Evolutionary conservation across 1,140 invertebrate species (phyloP), one percentile per base, ranked within the genome.

Genomic region (Hestina assimilis): DNA sequence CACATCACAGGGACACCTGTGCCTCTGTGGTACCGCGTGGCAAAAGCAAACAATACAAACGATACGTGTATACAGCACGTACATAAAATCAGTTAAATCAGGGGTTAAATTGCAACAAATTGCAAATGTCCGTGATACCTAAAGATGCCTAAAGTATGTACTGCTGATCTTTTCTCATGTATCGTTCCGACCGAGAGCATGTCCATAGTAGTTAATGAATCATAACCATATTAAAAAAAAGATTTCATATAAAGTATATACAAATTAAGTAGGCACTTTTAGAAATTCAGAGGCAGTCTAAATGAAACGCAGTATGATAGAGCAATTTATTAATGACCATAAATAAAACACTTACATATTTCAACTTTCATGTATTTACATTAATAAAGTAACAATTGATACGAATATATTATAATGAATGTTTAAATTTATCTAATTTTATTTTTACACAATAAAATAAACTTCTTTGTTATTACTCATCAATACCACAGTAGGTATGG

Each of bases 1-100:
- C 65, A 59, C 48, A 23, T 38, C 55, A 61, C 66, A 69, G 53
- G 66, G 66, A 59, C 73, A 67, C 50, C 41, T 62, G 45, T 33
- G 40, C 55, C 29, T 35, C 59, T 21, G 43, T 42, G 43, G 47
- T 38, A 40, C 31, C 45, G 23, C 38, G 28, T 31, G 42, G 7
- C 33, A 15, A 50, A 35, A 15, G 28, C 45, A 15, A 19, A 43
- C 58, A n/a, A 21, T n/a, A n/a, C n/a, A n/a, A n/a, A n/a, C 17
- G 20, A 42, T 24, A 20, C 33, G 21, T 17, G n/a, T 14, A 31
- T 24, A 19, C 11, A 19, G 8, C 20, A 33, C 31, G 31, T 19
- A 48, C 15, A 35, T n/a, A 12, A 48, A 35, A 35, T 19, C 8
- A 38, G 12, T 19, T 38, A 38, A 7, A 38, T 9, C 15, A 17